Conservation (phyloP, 2,797 vertebrate genomes). For the Bradypus variegatus region DNA sequence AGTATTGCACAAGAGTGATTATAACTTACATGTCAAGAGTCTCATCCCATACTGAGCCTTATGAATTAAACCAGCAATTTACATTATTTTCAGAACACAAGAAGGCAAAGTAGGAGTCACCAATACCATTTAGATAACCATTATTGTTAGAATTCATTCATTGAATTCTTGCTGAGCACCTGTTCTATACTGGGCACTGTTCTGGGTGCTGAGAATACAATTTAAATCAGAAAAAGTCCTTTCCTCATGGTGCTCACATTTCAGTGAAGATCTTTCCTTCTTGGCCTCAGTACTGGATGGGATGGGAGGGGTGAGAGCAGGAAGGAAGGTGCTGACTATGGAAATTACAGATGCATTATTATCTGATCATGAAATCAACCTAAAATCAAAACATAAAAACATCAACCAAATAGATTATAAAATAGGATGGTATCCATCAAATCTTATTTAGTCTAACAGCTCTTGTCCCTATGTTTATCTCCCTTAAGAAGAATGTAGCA, state of each 20-base stretch:
- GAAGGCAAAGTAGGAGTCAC: neutral
- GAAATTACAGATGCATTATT: neutral
- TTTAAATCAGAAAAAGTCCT: neutral
- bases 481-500: slow-evolving; percentile 3
- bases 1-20: neutral
- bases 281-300: neutral
- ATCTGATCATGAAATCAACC: neutral
- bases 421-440: neutral
- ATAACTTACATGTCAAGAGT: neutral
- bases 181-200: neutral
- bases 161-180: neutral
- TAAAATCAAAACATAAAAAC: neutral
- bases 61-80: neutral
- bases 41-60: neutral
- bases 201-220: neutral
- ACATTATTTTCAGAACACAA: neutral
- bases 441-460: neutral
- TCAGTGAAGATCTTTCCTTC: neutral
- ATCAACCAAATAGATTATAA: neutral
- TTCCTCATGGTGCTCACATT: neutral
- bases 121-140: neutral
- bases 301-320: neutral
- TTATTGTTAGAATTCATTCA: neutral
- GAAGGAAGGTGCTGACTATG: neutral
- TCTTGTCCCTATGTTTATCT: neutral